Evolutionary conservation across 2,113 vertebrate species (phyloP), one percentile per base, ranked within the genome.

Genomic region (Haliaeetus leucogaster): DNA sequence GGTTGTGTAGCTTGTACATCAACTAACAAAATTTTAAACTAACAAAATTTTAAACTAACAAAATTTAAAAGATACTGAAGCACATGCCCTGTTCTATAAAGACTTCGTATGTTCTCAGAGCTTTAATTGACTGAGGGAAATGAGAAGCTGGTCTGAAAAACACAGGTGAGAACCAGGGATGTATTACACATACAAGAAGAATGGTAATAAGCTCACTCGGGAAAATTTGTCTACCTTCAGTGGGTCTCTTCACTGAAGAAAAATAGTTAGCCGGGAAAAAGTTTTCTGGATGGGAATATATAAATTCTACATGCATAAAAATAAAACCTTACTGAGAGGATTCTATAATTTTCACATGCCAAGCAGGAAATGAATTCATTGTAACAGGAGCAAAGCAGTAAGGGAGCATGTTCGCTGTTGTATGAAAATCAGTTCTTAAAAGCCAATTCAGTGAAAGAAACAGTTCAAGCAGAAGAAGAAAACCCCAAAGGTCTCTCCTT

Each of bases 341-440:
- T 80, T 84, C 38, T 68, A 86, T 72, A 17, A 66, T 91, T 88
- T 72, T 90, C 66, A 94, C 90, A 76, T 66, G 61, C 63, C 66
- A 89, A 96, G 67, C 26, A 90, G 92, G 84, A 96, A 92, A 85
- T 82, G 3, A 97, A 80, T 95, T 91, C 25, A 73, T 86, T 92
- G 76, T 68, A 97, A 84, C 53, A 43, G 79, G 38, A 91, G 61
- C 40, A 97, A 86, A 82, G 30, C 30, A 91, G 22, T 59, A 77
- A 96, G 3, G 12, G 9, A 94, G 4, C 27, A 84, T 22, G 53
- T 50, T 59, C 52, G 53, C 55, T 67, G n/a, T 63, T 86, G 77
- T 55, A 59, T 81, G n/a, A 78, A 45, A 82, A 13, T 73, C 71
- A 16, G 43, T n/a, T 95, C 36, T 94, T 3, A 1, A 93, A 94